Conservation (phyloP, 1,140 invertebrate genomes). For the Orius laevigatus region DNA sequence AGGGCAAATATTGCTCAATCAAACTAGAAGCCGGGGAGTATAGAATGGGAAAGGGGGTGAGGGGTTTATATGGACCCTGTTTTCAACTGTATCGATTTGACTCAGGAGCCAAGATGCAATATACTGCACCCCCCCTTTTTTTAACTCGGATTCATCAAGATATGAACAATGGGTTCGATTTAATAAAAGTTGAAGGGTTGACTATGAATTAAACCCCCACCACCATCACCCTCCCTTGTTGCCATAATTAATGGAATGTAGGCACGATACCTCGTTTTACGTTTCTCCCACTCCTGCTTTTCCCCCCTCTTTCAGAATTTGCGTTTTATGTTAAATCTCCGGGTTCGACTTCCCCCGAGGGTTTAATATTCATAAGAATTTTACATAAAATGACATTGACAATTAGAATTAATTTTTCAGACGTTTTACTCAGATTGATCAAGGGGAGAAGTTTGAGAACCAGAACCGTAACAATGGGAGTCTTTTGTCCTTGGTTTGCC, state of each 20-base stretch:
- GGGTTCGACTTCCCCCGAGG: too few relatives aligned
- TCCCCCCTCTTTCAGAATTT: too few relatives aligned
- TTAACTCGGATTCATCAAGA: not conserved
- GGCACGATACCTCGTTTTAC: constrained; percentile 20
- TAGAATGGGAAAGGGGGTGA: not conserved
- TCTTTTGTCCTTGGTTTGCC: too few relatives aligned
- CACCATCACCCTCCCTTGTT: constrained; percentile 10
- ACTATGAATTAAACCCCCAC: constrained; percentile 4
- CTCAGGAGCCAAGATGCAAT: constrained; percentile 5
- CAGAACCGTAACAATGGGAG: too few relatives aligned
- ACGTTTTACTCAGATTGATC: too few relatives aligned
- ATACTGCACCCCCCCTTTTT: constrained; percentile 4
- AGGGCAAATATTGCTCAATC: constrained; percentile 12
- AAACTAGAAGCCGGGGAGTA: constrained; percentile 9
- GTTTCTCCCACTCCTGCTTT: too few relatives aligned
- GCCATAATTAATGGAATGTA: constrained; percentile 22
- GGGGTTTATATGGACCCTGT: constrained; percentile 7
- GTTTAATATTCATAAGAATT: too few relatives aligned
- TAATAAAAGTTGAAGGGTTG: constrained; percentile 18
- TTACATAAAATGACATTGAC: too few relatives aligned
- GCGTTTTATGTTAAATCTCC: too few relatives aligned
- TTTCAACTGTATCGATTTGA: constrained; percentile 8
- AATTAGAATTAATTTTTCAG: too few relatives aligned
- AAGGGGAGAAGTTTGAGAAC: too few relatives aligned
- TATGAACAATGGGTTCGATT: constrained; percentile 17